Conservation (phyloP, 2,113 vertebrate species). For the Phaethon lepturus region DNA sequence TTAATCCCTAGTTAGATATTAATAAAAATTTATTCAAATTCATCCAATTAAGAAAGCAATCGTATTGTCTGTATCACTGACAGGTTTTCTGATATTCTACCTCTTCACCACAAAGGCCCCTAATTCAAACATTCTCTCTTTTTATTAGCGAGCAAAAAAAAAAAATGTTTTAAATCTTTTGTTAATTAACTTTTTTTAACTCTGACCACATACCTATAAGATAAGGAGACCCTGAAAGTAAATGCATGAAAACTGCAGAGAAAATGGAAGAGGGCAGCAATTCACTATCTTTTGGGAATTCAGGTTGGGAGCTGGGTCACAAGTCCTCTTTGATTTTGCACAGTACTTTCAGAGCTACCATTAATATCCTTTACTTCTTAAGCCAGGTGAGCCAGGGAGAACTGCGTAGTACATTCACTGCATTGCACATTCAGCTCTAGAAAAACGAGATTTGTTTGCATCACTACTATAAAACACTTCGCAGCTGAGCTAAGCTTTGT, state of each 20-base stretch:
- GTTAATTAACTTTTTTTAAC: neutral
- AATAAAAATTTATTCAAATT: neutral
- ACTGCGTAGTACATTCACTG: neutral
- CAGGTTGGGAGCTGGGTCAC: neutral
- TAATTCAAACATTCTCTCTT: neutral
- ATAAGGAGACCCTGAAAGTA: neutral
- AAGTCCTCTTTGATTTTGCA: neutral
- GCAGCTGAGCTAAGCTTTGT: neutral
- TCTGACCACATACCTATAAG: neutral
- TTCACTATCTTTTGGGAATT: neutral
- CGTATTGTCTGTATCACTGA: neutral
- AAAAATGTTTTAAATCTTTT: neutral
- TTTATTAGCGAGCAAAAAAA: neutral
- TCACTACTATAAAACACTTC: neutral
- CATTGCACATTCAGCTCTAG: neutral
- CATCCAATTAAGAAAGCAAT: neutral
- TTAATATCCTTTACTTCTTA: neutral
- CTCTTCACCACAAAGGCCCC: neutral
- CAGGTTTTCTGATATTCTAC: neutral
- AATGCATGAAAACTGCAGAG: neutral
- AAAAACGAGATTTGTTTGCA: neutral
- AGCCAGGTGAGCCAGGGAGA: neutral
- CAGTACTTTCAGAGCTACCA: neutral
- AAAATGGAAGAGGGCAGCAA: neutral
- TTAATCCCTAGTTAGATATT: neutral